These are phyloP conservation scores for Lordiphosa clarofinis DNA, from an alignment of 1,140 invertebrate species.

Conservation along the genomic window DNA sequence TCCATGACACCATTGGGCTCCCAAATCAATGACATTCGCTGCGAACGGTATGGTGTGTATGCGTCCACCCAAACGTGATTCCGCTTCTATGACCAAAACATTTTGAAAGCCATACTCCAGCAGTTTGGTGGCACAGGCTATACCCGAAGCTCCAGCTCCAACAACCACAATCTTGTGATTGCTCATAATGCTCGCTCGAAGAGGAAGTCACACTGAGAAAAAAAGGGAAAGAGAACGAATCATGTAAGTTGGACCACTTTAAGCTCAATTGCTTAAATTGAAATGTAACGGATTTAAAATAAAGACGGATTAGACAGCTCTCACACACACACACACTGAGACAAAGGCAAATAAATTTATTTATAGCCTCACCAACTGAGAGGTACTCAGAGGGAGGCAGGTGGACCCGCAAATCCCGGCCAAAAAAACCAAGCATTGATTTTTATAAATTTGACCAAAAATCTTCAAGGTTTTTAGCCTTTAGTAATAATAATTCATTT, in stretches of 20 bases:
- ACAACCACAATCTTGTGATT: conserved; percentile 81
- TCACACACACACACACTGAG: conserved; percentile 3
- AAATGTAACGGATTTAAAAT: conserved; percentile 10
- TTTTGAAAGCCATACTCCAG: conserved; percentile 82
- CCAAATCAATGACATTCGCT: conserved; percentile 86
- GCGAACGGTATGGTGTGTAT: conserved; percentile 83
- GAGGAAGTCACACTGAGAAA: too few species aligned
- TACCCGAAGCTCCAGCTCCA: conserved; percentile 83
- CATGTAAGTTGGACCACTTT: background rate
- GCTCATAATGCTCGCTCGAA: too few species aligned
- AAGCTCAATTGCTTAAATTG: conserved; percentile 6
- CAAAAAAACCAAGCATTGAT: conserved; percentile 57
- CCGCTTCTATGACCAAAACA: conserved; percentile 84
- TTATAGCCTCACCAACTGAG: conserved; percentile 22
- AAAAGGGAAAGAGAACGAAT: too few species aligned
- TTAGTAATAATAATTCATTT: too few species aligned
- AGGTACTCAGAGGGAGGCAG: background rate
- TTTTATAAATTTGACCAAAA: conserved; percentile 59
- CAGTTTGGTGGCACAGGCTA: conserved; percentile 82
- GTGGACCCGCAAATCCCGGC: conserved; percentile 34
- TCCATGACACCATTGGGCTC: conserved; percentile 90
- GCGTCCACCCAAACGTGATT: conserved; percentile 86
- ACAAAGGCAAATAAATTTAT: conserved; percentile 18
- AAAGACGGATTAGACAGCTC: conserved; percentile 7
- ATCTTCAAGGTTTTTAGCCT: conserved; percentile 54